Evolutionary conservation across 2,113 vertebrate species (phyloP).

Genomic region (Pachycephala philippinensis): DNA sequence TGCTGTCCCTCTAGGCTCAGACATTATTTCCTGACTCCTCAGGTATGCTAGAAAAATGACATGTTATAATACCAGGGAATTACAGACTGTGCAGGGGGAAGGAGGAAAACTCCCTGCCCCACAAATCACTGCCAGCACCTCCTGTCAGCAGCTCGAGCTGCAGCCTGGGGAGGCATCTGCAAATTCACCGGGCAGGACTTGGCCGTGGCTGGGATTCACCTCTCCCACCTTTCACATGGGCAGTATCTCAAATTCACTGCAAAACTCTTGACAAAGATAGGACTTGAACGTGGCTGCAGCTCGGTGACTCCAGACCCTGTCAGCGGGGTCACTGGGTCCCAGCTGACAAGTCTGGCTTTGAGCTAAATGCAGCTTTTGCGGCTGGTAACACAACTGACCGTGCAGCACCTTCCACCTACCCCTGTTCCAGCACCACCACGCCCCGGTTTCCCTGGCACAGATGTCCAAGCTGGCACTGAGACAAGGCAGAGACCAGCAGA

Average conservation of each 20-base stretch:
- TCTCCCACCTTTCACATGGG: neutral
- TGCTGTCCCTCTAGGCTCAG: neutral
- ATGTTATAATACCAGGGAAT: neutral
- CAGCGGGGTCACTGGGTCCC: rapidly evolving
- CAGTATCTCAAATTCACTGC: neutral
- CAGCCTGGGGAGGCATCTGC: neutral
- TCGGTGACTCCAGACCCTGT: neutral
- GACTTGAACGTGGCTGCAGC: neutral
- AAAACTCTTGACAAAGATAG: neutral
- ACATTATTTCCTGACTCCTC: neutral
- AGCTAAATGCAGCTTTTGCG: neutral
- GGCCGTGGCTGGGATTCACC: neutral
- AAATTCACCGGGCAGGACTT: rapidly evolving
- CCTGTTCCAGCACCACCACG: neutral
- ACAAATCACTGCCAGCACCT: neutral
- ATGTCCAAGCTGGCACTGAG: neutral
- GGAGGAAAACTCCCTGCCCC: neutral
- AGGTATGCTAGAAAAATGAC: neutral
- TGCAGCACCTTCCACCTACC: neutral
- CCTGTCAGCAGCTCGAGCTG: neutral
- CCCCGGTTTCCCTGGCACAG: neutral
- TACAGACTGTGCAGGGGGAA: neutral
- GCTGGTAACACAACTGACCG: rapidly evolving
- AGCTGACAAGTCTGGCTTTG: neutral
- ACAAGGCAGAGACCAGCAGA: neutral